Percentiles rank a stretch among this genome's conserved stretches.
These are phyloP conservation scores for Alcedo quadribrachys DNA, from an alignment of 2,797 vertebrate genomes.

Conservation along the genomic window DNA sequence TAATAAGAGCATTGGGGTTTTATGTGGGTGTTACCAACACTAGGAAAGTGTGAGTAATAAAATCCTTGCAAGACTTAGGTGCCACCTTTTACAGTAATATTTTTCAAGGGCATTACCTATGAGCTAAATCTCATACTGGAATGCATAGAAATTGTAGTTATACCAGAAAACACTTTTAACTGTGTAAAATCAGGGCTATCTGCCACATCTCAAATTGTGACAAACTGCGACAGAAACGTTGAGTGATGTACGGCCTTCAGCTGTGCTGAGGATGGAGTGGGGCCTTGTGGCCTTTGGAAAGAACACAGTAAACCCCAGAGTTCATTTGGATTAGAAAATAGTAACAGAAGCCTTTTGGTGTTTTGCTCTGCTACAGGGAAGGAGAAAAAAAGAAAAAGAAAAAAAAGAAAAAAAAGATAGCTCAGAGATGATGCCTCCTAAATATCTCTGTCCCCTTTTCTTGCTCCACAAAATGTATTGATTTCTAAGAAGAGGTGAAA, in stretches of 20 bases:
- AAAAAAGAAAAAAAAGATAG: neutral
- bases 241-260: neutral
- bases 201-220: slow-evolving; percentile 1
- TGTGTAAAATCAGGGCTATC: neutral
- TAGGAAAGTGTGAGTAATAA: slow-evolving; percentile 66
- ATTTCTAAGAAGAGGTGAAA: slow-evolving; percentile 31
- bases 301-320: slow-evolving; percentile 33
- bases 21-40: slow-evolving; percentile 62
- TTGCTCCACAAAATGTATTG: slow-evolving; percentile 31
- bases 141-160: neutral
- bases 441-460: slow-evolving; percentile 9
- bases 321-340: slow-evolving; percentile 35
- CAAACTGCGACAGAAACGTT: slow-evolving; percentile 13
- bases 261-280: neutral
- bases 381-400: neutral
- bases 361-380: neutral
- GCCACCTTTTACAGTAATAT: slow-evolving; percentile 68
- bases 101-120: slow-evolving; percentile 37
- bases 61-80: slow-evolving; percentile 50
- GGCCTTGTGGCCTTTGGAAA: slow-evolving; percentile 18
- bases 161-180: neutral
- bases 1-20: slow-evolving; percentile 64
- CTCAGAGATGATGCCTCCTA: neutral
- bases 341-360: slow-evolving; percentile 40
- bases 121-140: neutral